Base-by-base conservation (phyloP, 1,140 invertebrate genomes). In the Sycophila sp. region DNA sequence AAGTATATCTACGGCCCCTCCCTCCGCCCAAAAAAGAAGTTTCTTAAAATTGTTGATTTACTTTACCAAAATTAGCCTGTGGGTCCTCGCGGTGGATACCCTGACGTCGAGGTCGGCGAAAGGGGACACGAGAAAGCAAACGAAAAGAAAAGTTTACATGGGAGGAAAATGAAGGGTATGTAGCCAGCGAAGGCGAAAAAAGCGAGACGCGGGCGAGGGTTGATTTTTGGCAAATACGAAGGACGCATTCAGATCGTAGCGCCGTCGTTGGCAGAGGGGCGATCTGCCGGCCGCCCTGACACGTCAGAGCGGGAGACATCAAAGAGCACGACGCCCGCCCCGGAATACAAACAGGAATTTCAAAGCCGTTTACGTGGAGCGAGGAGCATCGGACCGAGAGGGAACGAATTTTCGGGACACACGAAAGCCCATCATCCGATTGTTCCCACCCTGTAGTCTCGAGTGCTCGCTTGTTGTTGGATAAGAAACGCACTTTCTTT, bases 171-270 rank as follows among this genome's bases (percentile, higher is more conserved):
- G 24, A 62, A 60, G 69, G 63, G 73, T n/a, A n/a, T n/a, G n/a
- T n/a, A n/a, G n/a, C n/a, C n/a, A n/a, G n/a, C n/a, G n/a, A n/a
- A n/a, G n/a, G n/a, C n/a, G 71, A 71, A 74, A 73, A 65, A 66
- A 59, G 38, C 42, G 51, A 24, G 63, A 58, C 69, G 49, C 66
- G 72, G 34, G 17, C 17, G 49, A 63, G 60, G 68, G 63, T 64
- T 68, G 59, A 47, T 73, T n/a, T 60, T 76, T 72, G 74, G 76
- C 76, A 80, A 81, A 36, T 58, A 83, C 83, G 81, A 75, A 76
- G 77, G 77, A 79, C 77, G 81, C 78, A 84, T 84, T 83, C 80
- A 83, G 83, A 84, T 84, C 28, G 28, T 77, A 80, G 77, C 66
- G 36, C n/a, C 66, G 72, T 62, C 45, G 36, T 4, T 17, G 13